Evolutionary conservation across 2,797 vertebrate species (phyloP), one percentile per base, ranked within the genome.

Genomic region (Molothrus aeneus): DNA sequence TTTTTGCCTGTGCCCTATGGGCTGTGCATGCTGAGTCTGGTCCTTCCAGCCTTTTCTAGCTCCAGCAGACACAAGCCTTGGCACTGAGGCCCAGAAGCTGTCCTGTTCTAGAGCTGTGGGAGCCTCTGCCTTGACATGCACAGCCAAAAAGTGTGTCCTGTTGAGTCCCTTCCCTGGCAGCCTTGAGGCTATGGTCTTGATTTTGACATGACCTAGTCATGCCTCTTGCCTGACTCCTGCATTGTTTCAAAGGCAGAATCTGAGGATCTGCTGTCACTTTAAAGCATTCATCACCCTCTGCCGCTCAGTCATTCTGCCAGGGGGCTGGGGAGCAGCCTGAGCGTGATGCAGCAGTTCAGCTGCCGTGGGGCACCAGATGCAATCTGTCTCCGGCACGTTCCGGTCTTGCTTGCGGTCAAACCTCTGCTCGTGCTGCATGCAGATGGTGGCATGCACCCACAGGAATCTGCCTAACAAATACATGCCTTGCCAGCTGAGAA

Each of bases 11-110:
- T 88, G 86, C 93, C 93, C 90, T 2, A 10, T 88, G 86, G 92
- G 94, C 70, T 92, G 8, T 92, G 60, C 95, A n/a, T 93, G 95
- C 90, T 6, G 66, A 90, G 78, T 95, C 95, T 95, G 86, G 88
- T 77, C 86, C 64, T 91, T 88, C 45, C 79, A 94, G 60, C 45
- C 36, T 80, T 68, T 78, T 22, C 48, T 51, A 68, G 24, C 60
- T 43, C 29, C 56, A 59, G 18, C 65, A 54, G 18, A 70, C 59
- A 51, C 0, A 2, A 34, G 16, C 11, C 48, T 88, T 90, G 51
- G 48, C n/a, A 31, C 17, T 64, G 65, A 31, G 45, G 22, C 40
- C n/a, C 57, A 63, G 51, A 88, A 94, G 34, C 25, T 78, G 9
- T 32, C 38, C 47, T 48, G 2, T 57, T 72, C 61, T 72, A 68